Conservation (phyloP, 2,888 invertebrate species). For the Drosophila anomelani region DNA sequence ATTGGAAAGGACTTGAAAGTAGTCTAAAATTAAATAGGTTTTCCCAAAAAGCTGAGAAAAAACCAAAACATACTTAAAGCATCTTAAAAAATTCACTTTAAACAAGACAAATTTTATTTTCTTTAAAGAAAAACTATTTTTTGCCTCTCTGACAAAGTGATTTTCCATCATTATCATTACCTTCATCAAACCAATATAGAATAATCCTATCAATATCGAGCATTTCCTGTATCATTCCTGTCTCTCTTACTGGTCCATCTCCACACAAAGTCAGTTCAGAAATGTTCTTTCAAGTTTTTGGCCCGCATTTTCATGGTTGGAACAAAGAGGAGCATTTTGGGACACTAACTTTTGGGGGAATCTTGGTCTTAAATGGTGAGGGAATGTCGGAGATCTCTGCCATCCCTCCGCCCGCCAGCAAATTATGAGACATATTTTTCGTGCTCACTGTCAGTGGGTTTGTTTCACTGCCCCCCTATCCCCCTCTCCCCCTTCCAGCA, state of each 20-base stretch:
- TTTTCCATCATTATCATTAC: neutral
- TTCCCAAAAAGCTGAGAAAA: neutral
- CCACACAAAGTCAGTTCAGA: slow-evolving; percentile 49
- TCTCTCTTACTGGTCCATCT: slow-evolving; percentile 15
- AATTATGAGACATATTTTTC: slow-evolving; percentile 76
- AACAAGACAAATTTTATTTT: no score
- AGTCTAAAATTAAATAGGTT: neutral
- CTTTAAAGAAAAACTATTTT: no score
- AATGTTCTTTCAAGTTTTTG: slow-evolving; percentile 59
- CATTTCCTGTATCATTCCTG: neutral
- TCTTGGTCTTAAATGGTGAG: neutral
- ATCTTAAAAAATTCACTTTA: no score
- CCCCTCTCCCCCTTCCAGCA: no score
- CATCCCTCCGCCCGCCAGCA: slow-evolving; percentile 11
- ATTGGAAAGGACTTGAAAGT: no score
- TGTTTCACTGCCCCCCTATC: no score
- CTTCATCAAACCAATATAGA: neutral
- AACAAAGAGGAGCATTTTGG: slow-evolving; percentile 8
- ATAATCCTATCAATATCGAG: neutral
- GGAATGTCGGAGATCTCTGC: slow-evolving; percentile 47
- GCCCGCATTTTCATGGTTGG: slow-evolving; percentile 62
- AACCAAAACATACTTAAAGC: no score
- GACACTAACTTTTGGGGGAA: slow-evolving; percentile 9
- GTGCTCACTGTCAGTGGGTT: slow-evolving; percentile 44
- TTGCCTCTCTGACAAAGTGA: neutral